Evolutionary conservation across 2,888 invertebrate species (phyloP), one percentile per base, ranked within the genome.

Genomic region (Cheilosia grossa): DNA sequence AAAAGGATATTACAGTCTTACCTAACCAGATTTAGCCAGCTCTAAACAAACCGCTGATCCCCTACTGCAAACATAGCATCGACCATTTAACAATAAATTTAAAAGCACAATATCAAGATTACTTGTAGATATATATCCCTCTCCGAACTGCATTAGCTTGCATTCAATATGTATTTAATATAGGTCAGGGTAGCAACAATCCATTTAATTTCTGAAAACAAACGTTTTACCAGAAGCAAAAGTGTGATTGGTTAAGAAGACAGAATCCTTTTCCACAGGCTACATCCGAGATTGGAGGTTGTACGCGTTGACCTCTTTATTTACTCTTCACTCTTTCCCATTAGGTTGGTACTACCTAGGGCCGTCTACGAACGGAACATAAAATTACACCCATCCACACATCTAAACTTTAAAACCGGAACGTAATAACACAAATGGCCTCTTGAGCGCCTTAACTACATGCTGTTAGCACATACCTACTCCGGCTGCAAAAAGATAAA

Each of bases 391-490:
- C 44, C 47, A 21, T 53, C 33, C 53, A 19, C 44, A 17, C 33
- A 21, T 24, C 40, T 13, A 5, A 21, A 66, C 42, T 58, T 66
- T 47, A 66, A 42, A 75, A 21, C 66, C 75, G 75, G 66, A 75
- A 75, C 67, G 75, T 75, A 67, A 75, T 75, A 75, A 66, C 67
- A 59, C 53, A 66, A 75, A 75, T 75, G 75, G 75, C 75, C 75
- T 67, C 75, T 75, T 51, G 75, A 75, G 59, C 59, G 42, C 42
- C 15, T 59, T 51, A 75, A 67, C 66, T 59, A 53, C 67, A 75
- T 42, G 75, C 58, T 75, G 67, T 75, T 75, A 59, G 58, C 59
- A 75, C 75, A 56, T 33, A 37, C 37, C 37, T 37, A 37, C 44
- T 44, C 49, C 58, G 42, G 51, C 66, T 33, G 4, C 47, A 75